These are phyloP conservation scores for Melipona beecheii DNA, from an alignment of 2,888 invertebrate species.

Conservation along the genomic window DNA sequence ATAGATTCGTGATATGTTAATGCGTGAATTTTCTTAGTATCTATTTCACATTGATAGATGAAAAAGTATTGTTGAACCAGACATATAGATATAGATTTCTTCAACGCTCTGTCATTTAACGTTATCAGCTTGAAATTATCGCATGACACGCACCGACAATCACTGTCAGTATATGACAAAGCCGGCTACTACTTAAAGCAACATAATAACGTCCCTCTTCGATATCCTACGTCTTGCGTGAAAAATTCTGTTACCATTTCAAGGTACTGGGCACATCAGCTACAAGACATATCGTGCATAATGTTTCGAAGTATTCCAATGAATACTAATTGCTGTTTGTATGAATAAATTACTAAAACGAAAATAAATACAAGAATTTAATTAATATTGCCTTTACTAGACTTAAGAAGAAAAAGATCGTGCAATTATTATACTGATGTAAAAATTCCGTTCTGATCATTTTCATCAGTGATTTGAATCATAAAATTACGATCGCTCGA, in stretches of 20 bases:
- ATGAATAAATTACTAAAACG: not conserved
- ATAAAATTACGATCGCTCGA: not conserved
- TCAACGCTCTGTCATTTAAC: constrained; percentile 38
- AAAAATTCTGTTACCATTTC: constrained; percentile 26
- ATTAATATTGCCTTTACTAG: not conserved
- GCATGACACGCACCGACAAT: constrained; percentile 50
- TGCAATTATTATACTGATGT: not conserved
- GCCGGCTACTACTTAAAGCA: constrained; percentile 49
- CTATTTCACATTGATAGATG: not conserved
- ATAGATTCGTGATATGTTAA: not conserved
- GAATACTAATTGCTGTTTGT: not conserved
- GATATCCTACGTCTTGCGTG: not conserved
- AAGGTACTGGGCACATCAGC: not conserved
- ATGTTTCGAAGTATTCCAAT: constrained; percentile 12
- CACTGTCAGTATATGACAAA: constrained; percentile 53
- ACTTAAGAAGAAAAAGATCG: not conserved
- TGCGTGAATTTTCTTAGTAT: not conserved
- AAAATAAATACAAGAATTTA: not conserved
- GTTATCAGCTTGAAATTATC: constrained; percentile 47
- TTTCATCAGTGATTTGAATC: not conserved
- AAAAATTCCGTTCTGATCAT: too few relatives aligned
- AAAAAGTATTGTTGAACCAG: constrained; percentile 1
- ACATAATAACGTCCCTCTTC: constrained; percentile 34
- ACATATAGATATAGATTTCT: constrained; percentile 5
- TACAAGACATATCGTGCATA: not conserved